Evolutionary conservation across 1,140 invertebrate species (phyloP).

Genomic region (Oreohelix idahoensis): DNA sequence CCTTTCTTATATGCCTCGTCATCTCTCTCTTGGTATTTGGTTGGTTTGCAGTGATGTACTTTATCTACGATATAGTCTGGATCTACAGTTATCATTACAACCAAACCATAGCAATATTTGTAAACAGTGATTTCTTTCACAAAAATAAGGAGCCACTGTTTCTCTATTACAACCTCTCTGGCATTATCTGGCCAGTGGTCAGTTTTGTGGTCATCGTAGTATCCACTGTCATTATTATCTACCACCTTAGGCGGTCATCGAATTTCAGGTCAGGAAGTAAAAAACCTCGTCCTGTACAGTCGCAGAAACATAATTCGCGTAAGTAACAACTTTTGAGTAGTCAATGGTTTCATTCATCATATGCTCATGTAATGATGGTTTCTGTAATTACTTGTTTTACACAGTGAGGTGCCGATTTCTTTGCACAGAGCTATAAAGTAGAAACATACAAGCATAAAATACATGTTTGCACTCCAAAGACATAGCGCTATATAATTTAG

Average conservation of each 20-base stretch:
- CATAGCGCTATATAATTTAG: too few species aligned
- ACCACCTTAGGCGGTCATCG: not conserved
- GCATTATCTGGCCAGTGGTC: not conserved
- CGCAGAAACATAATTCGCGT: too few species aligned
- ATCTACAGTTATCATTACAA: not conserved
- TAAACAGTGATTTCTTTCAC: not conserved
- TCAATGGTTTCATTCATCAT: too few species aligned
- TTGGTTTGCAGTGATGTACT: not conserved
- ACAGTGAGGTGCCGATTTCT: too few species aligned
- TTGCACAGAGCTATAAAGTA: not conserved
- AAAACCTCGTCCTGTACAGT: too few species aligned
- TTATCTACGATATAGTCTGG: slow-evolving; percentile 19
- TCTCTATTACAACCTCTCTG: slow-evolving; percentile 15
- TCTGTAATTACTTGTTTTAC: too few species aligned
- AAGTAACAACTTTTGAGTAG: too few species aligned
- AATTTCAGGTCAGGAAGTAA: not conserved
- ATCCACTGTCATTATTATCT: slow-evolving; percentile 1
- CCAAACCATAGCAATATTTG: not conserved
- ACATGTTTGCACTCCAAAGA: too few species aligned
- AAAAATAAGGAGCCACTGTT: not conserved
- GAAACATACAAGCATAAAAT: slow-evolving; percentile 47
- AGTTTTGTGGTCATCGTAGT: slow-evolving; percentile 19
- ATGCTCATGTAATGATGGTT: too few species aligned
- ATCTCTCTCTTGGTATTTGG: slow-evolving; percentile 1
- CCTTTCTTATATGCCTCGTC: not conserved